phyloP scores from a whole-genome alignment of 2,888 invertebrate species.

The Diaphora mendica region DNA sequence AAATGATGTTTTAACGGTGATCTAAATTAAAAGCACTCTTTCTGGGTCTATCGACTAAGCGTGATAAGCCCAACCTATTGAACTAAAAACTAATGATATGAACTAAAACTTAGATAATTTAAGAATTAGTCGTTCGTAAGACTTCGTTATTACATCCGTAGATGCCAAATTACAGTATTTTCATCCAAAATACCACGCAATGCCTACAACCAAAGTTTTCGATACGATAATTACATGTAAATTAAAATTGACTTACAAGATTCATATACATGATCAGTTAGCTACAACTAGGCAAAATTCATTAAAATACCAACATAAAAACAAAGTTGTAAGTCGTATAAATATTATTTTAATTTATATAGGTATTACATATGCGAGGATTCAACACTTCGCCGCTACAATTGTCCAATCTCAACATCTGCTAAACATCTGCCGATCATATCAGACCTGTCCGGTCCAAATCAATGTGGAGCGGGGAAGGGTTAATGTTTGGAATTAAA shows the following conservation, averaged over 20 bases:
- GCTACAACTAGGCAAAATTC: not conserved
- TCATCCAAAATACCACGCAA: no score
- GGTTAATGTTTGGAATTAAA: conserved; percentile 61
- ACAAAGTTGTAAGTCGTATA: not conserved
- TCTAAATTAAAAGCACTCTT: not conserved
- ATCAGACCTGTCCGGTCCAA: conserved; percentile 77
- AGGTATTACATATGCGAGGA: conserved; percentile 8
- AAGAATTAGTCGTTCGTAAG: not conserved
- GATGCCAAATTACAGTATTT: no score
- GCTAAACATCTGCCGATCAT: conserved; percentile 82
- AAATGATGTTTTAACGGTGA: not conserved
- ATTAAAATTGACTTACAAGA: no score
- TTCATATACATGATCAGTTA: no score
- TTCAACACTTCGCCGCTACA: conserved; percentile 29
- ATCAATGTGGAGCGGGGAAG: conserved; percentile 68
- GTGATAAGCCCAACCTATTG: no score
- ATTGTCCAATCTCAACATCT: conserved; percentile 69
- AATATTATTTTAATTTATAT: conserved; percentile 7
- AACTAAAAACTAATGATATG: no score
- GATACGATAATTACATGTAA: no score
- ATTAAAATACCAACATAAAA: not conserved
- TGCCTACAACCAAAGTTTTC: no score
- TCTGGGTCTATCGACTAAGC: no score
- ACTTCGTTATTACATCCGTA: no score
- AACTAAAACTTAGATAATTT: no score